phyloP scores from a whole-genome alignment of 1,140 invertebrate species.

The Ostrea edulis region DNA sequence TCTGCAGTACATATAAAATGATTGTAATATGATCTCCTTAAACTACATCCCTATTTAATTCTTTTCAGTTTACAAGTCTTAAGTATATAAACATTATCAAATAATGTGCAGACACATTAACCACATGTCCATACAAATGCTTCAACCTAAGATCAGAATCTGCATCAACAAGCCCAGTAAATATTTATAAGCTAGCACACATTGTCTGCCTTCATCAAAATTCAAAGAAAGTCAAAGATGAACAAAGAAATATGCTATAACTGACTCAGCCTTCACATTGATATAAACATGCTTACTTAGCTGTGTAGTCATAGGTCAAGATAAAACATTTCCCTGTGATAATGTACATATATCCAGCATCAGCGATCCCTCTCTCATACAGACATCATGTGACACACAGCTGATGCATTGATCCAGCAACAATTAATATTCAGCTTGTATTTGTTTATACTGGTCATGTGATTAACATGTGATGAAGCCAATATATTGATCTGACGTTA shows the following conservation, averaged over 20 bases:
- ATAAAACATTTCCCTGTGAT: not conserved
- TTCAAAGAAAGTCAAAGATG: not conserved
- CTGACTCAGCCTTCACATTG: too few relatives aligned
- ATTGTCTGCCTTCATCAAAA: not conserved
- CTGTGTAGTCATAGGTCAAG: not conserved
- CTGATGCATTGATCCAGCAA: not conserved
- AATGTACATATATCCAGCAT: not conserved
- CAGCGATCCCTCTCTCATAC: not conserved
- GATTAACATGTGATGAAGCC: not conserved
- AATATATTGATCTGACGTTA: not conserved
- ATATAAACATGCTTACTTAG: not conserved
- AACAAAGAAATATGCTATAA: too few relatives aligned
- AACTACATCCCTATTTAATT: too few relatives aligned
- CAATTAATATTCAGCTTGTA: not conserved
- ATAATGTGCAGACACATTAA: too few relatives aligned
- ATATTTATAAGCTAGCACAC: not conserved
- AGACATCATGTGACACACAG: constrained; percentile 26
- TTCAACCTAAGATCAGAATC: too few relatives aligned
- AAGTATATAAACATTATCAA: too few relatives aligned
- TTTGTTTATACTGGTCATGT: not conserved
- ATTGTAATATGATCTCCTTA: too few relatives aligned
- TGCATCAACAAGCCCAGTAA: too few relatives aligned
- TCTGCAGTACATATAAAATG: too few relatives aligned
- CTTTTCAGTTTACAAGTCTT: too few relatives aligned
- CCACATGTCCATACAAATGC: too few relatives aligned